Percentiles rank a stretch among this genome's conserved stretches.
These are phyloP conservation scores for Drosophila nigricruria DNA, from an alignment of 2,888 invertebrate species.

Conservation along the genomic window DNA sequence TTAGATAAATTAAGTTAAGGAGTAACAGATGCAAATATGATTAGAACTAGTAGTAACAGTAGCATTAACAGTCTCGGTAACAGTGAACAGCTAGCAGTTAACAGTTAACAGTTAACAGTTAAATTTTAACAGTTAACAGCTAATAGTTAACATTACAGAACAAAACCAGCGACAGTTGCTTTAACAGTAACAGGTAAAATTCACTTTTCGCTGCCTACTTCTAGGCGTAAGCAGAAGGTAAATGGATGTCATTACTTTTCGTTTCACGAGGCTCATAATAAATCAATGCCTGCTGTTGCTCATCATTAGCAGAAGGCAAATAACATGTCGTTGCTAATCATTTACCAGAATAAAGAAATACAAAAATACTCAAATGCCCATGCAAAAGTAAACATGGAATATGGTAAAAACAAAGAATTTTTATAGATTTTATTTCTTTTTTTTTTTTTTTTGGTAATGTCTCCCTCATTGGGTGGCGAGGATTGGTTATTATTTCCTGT, in stretches of 20 bases:
- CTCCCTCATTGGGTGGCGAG: conserved; percentile 16
- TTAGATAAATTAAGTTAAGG: too few species aligned
- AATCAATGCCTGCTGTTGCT: conserved; percentile 60
- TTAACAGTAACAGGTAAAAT: not conserved
- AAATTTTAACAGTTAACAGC: too few species aligned
- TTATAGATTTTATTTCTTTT: conserved; percentile 11
- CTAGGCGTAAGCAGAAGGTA: conserved; percentile 18
- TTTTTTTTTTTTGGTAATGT: conserved; percentile 27
- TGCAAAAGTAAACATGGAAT: conserved; percentile 39
- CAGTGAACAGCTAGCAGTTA: not conserved
- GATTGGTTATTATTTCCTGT: conserved; percentile 36
- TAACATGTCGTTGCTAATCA: conserved; percentile 74
- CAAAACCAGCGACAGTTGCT: not conserved
- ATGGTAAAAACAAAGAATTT: conserved; percentile 37
- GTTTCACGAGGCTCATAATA: conserved; percentile 44
- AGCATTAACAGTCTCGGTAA: not conserved
- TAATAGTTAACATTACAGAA: not conserved
- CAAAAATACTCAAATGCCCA: conserved; percentile 15
- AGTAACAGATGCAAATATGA: too few species aligned
- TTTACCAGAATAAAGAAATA: conserved; percentile 38
- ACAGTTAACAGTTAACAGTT: not conserved
- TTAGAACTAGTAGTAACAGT: not conserved
- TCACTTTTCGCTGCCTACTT: conserved; percentile 22
- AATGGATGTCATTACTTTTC: conserved; percentile 37
- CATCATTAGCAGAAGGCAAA: conserved; percentile 68